Evolutionary conservation across 2,888 invertebrate species (phyloP).

Genomic region (Sesia bembeciformis): DNA sequence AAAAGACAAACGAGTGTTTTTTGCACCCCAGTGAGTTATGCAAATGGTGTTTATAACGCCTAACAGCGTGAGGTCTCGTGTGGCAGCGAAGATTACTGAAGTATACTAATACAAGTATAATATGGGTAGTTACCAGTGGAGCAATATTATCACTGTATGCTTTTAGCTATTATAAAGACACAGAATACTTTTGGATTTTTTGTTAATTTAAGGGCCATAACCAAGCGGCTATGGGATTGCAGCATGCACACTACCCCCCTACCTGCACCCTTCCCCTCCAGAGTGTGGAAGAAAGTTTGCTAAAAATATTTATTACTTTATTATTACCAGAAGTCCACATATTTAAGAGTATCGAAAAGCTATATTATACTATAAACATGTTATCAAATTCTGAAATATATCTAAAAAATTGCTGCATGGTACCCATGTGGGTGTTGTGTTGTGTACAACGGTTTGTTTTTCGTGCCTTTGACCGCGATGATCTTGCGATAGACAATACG

Average conservation of each 20-base stretch:
- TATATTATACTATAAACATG: slow-evolving; percentile 10
- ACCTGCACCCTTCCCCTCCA: no score
- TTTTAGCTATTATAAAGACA: no score
- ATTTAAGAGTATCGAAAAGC: slow-evolving; percentile 34
- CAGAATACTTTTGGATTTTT: no score
- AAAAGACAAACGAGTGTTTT: slow-evolving; percentile 28
- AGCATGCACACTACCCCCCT: no score
- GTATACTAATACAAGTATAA: slow-evolving; percentile 3
- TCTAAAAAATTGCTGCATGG: not conserved
- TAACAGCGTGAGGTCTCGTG: slow-evolving; percentile 44
- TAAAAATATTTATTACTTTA: no score
- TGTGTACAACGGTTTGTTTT: slow-evolving; percentile 27
- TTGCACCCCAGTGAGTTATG: slow-evolving; percentile 39
- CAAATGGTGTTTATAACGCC: slow-evolving; percentile 44
- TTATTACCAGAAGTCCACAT: slow-evolving; percentile 10
- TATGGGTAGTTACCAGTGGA: no score
- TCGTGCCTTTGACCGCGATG: slow-evolving; percentile 49
- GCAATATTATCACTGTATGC: no score
- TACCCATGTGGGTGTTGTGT: slow-evolving; percentile 15
- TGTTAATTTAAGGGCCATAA: no score
- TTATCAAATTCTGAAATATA: no score
- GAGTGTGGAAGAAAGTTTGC: no score
- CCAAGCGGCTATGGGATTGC: no score
- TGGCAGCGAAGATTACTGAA: slow-evolving; percentile 41
- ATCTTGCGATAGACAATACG: slow-evolving; percentile 38